Percentiles rank a stretch among this genome's conserved stretches.
These are phyloP conservation scores for Campylomormyrus numenius DNA, from an alignment of 2,113 vertebrate species.

Conservation along the genomic window DNA sequence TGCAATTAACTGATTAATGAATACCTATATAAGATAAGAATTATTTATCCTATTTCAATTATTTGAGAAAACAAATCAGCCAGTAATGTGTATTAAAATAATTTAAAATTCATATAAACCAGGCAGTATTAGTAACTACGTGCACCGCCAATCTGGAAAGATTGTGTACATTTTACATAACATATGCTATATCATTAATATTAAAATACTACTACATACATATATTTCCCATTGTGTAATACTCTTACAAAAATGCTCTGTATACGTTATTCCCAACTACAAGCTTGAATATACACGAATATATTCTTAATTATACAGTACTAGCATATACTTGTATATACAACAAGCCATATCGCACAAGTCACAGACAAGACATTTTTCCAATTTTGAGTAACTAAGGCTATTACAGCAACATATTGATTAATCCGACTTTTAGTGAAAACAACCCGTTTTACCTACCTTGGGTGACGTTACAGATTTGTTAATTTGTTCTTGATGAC, in stretches of 20 bases:
- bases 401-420: neutral
- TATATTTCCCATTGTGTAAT: neutral
- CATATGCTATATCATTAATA: neutral
- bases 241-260: neutral
- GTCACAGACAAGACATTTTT: neutral
- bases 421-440: neutral
- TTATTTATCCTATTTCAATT: neutral
- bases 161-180: neutral
- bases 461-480: neutral
- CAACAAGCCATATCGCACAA: neutral
- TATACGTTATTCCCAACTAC: neutral
- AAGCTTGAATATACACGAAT: neutral
- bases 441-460: neutral
- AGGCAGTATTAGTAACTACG: neutral
- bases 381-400: neutral
- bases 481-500: neutral
- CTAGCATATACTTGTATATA: neutral
- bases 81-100: neutral
- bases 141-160: neutral
- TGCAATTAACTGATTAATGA: neutral
- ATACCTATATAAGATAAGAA: neutral
- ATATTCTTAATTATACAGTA: neutral
- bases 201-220: neutral
- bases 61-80: neutral
- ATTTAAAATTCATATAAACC: neutral